A percentile compares a stretch with the other conserved stretches of the same genome.
Evolutionary conservation across 2,888 invertebrate species (phyloP).

Genomic region (Temnothorax unifasciatus): DNA sequence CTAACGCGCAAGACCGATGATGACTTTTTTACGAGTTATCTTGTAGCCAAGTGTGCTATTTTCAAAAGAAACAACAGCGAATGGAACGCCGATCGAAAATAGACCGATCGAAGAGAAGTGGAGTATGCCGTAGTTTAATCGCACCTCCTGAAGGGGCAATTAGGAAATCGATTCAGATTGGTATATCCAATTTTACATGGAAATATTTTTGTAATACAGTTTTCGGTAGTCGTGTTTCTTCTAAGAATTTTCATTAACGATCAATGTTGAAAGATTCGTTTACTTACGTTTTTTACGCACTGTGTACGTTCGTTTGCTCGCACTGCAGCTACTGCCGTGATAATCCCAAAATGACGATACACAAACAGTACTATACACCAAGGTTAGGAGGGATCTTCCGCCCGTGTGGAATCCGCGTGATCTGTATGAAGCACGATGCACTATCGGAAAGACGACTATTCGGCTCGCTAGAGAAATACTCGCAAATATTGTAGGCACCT

Average conservation of each 20-base stretch:
- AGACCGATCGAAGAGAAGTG: constrained; percentile 48
- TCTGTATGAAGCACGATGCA: constrained; percentile 10
- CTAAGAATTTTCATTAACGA: neutral
- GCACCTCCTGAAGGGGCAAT: neutral
- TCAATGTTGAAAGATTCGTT: neutral
- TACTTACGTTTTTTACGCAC: constrained; percentile 6
- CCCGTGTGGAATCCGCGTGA: neutral
- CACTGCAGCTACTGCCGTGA: constrained; percentile 1
- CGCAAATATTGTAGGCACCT: neutral
- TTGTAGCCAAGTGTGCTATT: constrained; percentile 34
- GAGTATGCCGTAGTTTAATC: constrained; percentile 2
- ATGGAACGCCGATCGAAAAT: constrained; percentile 37
- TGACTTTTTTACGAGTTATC: constrained; percentile 39
- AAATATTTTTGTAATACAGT: neutral
- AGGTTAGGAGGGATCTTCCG: constrained; percentile 10
- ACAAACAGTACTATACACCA: constrained; percentile 43
- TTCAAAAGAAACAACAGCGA: constrained; percentile 42
- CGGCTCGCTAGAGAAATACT: neutral
- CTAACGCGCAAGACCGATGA: constrained; percentile 5
- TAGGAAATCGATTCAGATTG: neutral
- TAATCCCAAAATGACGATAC: constrained; percentile 43
- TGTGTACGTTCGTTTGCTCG: neutral
- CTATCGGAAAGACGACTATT: neutral
- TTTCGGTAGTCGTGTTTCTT: neutral
- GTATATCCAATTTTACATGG: neutral